Base-by-base conservation (phyloP, 2,888 invertebrate species). In the Eilema griseolum region DNA sequence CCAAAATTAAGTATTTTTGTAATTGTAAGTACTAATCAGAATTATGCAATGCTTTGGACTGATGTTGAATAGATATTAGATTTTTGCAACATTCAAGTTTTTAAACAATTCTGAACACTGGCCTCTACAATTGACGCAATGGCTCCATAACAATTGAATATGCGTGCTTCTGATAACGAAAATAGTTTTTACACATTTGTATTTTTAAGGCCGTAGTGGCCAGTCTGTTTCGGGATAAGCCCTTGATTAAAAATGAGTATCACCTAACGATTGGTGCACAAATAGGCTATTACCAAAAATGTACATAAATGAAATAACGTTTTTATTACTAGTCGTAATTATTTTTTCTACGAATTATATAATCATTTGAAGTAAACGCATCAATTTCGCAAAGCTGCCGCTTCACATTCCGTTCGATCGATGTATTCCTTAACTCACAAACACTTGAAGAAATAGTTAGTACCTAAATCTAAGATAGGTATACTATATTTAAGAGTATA, bases 231-330 rank as follows among this genome's bases (percentile, higher is more conserved):
- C 61, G 67, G 62, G 33, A 61, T 46, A 41, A 31, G 5, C 14
- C 23, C 33, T 33, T 59, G 23, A 66, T 57, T 66, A 71, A 63
- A 61, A 46, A 61, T 61, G 20, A 24, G n/a, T 26, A 64, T 41
- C 66, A 64, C 60, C 71, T 57, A 26, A 61, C 63, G n/a, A 77
- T 81, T 78, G 78, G 73, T 74, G 73, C 73, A 74, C 72, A 74
- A 60, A 72, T 79, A 76, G 79, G 80, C 83, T 82, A 81, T 88
- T 90, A 91, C 92, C 92, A 92, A 92, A 91, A 90, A 89, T 91
- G 89, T 92, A 91, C 85, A 91, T 91, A 91, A 83, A 87, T 79
- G 61, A 85, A 84, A 84, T 84, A 80, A 84, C 82, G 78, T 82
- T 84, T 85, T 86, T 85, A 84, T 87, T 88, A 82, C 89, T 91